Conservation (phyloP, 2,888 invertebrate species). For the Scaptomyza parva region DNA sequence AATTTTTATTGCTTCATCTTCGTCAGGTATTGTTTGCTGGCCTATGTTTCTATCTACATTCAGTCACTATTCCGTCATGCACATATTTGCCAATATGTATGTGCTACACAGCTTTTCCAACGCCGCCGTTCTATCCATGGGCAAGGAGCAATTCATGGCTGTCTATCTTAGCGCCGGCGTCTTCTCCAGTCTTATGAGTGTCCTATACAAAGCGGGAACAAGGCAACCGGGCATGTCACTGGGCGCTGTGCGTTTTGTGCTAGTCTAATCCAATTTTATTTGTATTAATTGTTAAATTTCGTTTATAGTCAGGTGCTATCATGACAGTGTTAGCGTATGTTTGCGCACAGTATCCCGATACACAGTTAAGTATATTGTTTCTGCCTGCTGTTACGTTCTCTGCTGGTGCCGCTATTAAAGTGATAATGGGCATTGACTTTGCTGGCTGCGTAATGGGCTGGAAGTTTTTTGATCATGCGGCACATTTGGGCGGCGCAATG, state of each 20-base stretch:
- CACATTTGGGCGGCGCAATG: slow-evolving; percentile 97
- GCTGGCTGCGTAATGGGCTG: slow-evolving; percentile 94
- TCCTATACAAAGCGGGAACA: slow-evolving; percentile 90
- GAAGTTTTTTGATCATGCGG: slow-evolving; percentile 98
- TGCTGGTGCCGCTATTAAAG: slow-evolving; percentile 93
- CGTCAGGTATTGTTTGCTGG: slow-evolving; percentile 89
- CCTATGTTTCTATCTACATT: slow-evolving; percentile 98
- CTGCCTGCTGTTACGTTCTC: slow-evolving; percentile 95
- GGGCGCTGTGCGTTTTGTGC: slow-evolving; percentile 92
- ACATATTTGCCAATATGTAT: slow-evolving; percentile 97
- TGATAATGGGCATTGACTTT: slow-evolving; percentile 93
- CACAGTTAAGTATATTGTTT: slow-evolving; percentile 94
- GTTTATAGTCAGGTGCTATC: slow-evolving; percentile 94
- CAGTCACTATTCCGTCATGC: slow-evolving; percentile 94
- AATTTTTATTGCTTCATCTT: neutral
- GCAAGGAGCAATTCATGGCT: slow-evolving; percentile 96
- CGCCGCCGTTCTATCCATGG: slow-evolving; percentile 89
- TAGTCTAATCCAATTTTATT: neutral
- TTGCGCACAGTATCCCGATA: slow-evolving; percentile 95
- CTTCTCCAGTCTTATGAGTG: slow-evolving; percentile 93
- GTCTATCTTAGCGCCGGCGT: slow-evolving; percentile 96
- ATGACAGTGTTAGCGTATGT: slow-evolving; percentile 95
- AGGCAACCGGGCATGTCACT: slow-evolving; percentile 91
- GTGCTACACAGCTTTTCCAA: slow-evolving; percentile 93
- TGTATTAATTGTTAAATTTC: slow-evolving; percentile 41